Percentiles rank a stretch among this genome's conserved stretches.
phyloP scores from a whole-genome alignment of 2,888 invertebrate species.

The Acanthoscelides obtectus region DNA sequence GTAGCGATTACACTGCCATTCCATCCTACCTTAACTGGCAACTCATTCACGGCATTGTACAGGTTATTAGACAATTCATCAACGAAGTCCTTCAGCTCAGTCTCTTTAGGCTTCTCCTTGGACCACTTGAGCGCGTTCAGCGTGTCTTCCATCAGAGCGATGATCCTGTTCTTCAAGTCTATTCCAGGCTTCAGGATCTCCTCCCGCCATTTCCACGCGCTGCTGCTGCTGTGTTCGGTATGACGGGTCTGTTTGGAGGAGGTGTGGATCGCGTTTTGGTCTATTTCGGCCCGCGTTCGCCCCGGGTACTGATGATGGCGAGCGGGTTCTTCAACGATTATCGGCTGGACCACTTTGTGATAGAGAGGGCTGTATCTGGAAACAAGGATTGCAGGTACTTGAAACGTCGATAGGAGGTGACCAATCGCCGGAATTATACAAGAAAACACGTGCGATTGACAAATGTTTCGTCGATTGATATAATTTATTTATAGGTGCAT shows the following conservation, averaged over 20 bases:
- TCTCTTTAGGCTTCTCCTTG: conserved; percentile 18
- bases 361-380: neutral
- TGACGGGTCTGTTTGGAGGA: neutral
- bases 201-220: conserved; percentile 38
- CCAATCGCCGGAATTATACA: too few relatives aligned
- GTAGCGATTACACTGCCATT: too few relatives aligned
- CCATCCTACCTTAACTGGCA: conserved; percentile 6
- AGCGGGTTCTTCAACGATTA: neutral
- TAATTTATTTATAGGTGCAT: too few relatives aligned
- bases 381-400: too few relatives aligned
- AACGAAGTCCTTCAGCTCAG: conserved; percentile 12
- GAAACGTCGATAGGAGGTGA: too few relatives aligned
- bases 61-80: conserved; percentile 12
- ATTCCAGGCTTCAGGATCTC: conserved; percentile 40
- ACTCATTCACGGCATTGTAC: conserved; percentile 13
- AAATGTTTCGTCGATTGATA: too few relatives aligned
- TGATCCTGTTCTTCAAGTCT: conserved; percentile 40
- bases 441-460: too few relatives aligned
- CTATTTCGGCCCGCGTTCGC: neutral
- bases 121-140: conserved; percentile 24
- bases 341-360: neutral
- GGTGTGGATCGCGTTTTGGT: neutral
- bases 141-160: conserved; percentile 34
- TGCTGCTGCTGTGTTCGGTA: neutral
- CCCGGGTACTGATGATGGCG: neutral